Evolutionary conservation across 2,888 invertebrate genomes (phyloP), one percentile per base, ranked within the genome.

Genomic region (Poecilobothrus nobilitatus): DNA sequence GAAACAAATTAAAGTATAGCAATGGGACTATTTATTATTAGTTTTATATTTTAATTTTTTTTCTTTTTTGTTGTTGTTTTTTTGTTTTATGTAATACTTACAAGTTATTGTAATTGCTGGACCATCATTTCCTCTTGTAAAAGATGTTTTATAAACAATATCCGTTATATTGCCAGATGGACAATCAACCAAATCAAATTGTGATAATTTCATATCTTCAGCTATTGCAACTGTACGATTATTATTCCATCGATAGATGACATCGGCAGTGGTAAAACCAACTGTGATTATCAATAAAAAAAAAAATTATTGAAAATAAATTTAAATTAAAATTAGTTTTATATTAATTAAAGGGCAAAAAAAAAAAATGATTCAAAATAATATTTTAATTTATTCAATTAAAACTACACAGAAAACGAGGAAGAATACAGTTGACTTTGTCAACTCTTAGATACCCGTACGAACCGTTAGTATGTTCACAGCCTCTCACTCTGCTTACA

Each of bases 141-240:
- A 53, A 18, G 80, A 77, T 71, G 79, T 78, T 74, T 80, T 81
- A 72, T 80, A 78, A 74, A 80, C 75, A 79, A 82, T 78, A 75
- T 81, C 84, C 66, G 89, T 89, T 75, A 87, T 84, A 81, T 89
- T 90, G 70, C 87, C 88, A 41, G 89, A 87, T 44, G 90, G 90
- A 74, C 89, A 89, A 72, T 87, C 89, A 70, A 91, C 88, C 73
- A 93, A 84, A 83, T 91, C 91, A 82, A 92, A 93, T 83, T 92
- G 92, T 65, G 91, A 91, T 76, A 92, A 84, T 81, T 90, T 90
- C 88, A 92, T 91, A 79, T 91, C 92, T 76, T 89, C 88, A 5
- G 91, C 90, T 73, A 90, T 90, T 69, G 88, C 90, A 69, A 92
- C 89, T 67, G 81, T 79, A 73, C 89, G 89, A 66, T 85, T 85